Percentiles rank a stretch among this genome's conserved stretches.
phyloP scores from a whole-genome alignment of 2,113 vertebrate genomes.

The Neogale vison region DNA sequence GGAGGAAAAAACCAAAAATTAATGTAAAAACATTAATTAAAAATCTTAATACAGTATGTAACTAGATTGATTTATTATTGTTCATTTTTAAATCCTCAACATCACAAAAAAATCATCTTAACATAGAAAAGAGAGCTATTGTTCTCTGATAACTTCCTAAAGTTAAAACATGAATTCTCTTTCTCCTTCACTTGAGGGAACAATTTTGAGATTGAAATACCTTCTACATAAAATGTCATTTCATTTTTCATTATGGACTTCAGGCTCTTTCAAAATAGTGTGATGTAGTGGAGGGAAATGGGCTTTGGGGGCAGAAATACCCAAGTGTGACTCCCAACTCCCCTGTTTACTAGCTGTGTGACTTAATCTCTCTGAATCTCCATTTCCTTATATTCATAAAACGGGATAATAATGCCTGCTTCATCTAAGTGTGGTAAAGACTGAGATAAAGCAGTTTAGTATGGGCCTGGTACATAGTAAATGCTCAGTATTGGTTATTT shows the following conservation, averaged over 20 bases:
- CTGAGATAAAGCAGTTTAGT: background rate
- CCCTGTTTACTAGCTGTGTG: background rate
- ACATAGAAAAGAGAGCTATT: background rate
- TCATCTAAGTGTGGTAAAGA: background rate
- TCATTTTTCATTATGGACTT: background rate
- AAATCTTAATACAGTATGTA: background rate
- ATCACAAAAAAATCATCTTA: background rate
- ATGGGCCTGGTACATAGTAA: background rate
- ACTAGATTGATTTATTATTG: background rate
- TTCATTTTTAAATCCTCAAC: slow-evolving; percentile 42
- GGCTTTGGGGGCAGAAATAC: background rate
- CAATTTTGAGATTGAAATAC: slow-evolving; percentile 10
- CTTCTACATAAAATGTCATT: background rate
- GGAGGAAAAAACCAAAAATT: background rate
- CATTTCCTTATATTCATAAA: background rate
- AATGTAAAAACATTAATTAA: background rate
- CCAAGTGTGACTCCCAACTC: background rate
- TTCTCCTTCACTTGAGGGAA: slow-evolving; percentile 16
- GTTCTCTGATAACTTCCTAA: background rate
- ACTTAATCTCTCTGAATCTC: background rate
- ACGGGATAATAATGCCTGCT: background rate
- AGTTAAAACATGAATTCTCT: background rate
- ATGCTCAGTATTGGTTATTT: background rate
- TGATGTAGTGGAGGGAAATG: background rate
- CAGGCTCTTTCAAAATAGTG: background rate